phyloP scores from a whole-genome alignment of 2,797 vertebrate species.

The Sebastiscus albofasciatus region DNA sequence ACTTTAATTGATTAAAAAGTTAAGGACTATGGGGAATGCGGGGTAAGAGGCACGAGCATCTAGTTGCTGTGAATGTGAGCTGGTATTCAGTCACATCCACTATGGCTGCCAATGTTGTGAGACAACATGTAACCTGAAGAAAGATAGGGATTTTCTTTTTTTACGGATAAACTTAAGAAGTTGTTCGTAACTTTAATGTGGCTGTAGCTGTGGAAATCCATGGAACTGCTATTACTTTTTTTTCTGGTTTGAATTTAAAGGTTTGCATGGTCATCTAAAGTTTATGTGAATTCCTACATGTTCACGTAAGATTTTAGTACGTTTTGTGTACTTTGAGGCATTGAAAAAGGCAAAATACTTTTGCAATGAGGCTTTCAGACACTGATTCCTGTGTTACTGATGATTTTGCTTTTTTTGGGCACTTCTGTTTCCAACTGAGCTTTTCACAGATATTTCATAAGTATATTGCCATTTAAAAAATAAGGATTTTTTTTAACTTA shows the following conservation, averaged over 20 bases:
- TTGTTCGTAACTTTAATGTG: not conserved
- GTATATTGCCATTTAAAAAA: no score
- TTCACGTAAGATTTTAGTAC: not conserved
- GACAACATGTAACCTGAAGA: slow-evolving; percentile 11
- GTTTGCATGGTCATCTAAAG: not conserved
- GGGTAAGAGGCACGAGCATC: slow-evolving; percentile 44
- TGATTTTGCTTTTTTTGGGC: not conserved
- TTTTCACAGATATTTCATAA: no score
- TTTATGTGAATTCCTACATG: not conserved
- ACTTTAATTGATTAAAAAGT: slow-evolving; percentile 83
- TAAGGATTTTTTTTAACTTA: no score
- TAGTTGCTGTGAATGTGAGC: slow-evolving; percentile 33
- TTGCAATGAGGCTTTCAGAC: not conserved
- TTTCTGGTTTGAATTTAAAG: not conserved
- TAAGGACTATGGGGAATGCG: slow-evolving; percentile 69
- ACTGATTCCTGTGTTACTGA: not conserved
- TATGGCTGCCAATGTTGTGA: slow-evolving; percentile 14
- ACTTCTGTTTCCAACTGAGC: not conserved
- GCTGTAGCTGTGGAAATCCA: not conserved
- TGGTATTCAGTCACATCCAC: slow-evolving; percentile 23
- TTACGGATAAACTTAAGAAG: not conserved
- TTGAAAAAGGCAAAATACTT: not conserved
- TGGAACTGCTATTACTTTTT: not conserved
- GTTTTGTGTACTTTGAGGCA: not conserved
- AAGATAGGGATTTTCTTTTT: slow-evolving; percentile 9